Evolutionary conservation across 1,140 invertebrate species (phyloP).

Genomic region (Apis cerana): DNA sequence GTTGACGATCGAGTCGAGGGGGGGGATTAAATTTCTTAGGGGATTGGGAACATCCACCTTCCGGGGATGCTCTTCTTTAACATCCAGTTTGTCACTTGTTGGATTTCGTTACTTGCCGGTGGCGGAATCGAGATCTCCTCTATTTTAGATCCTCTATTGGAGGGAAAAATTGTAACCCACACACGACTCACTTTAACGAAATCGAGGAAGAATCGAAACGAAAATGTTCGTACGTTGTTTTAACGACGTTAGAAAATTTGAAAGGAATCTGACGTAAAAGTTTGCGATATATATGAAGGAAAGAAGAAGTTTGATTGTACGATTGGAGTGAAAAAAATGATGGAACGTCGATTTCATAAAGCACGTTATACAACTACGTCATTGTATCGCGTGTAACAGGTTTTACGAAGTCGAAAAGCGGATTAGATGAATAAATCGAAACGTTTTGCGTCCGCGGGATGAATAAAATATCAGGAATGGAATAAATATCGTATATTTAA

Average conservation of each 20-base stretch:
- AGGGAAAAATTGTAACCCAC: too few species aligned
- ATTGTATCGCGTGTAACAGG: neutral
- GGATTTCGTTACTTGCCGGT: neutral
- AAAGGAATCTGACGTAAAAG: too few species aligned
- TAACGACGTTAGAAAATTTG: too few species aligned
- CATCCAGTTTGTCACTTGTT: neutral
- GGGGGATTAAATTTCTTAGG: conserved; percentile 17
- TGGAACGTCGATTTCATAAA: neutral
- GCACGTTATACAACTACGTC: neutral
- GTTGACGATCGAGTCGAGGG: neutral
- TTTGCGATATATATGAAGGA: too few species aligned
- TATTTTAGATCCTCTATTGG: too few species aligned
- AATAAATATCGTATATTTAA: conserved; percentile 6
- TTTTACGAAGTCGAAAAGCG: neutral
- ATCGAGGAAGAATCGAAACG: too few species aligned
- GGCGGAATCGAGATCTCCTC: too few species aligned
- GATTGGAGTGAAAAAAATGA: neutral
- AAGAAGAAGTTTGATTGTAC: neutral
- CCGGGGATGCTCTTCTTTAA: neutral
- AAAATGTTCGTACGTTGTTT: too few species aligned
- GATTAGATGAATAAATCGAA: conserved; percentile 1
- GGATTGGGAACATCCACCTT: neutral
- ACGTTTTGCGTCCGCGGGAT: neutral
- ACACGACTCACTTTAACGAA: too few species aligned
- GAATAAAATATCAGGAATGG: conserved; percentile 4